Conservation (phyloP, 2,888 invertebrate genomes). For the Diaprepes abbreviatus region DNA sequence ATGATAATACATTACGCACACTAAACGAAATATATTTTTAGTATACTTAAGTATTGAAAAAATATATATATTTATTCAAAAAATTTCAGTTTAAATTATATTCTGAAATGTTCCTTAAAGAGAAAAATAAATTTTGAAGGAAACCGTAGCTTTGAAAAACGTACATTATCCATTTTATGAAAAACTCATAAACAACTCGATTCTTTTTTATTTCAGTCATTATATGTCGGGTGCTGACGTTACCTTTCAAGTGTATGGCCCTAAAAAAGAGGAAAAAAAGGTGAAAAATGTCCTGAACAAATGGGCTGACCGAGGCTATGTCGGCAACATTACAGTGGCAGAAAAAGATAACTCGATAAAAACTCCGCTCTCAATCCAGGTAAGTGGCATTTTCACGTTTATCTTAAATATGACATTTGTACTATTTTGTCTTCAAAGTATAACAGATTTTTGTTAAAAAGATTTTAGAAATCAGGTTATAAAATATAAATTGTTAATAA, state of each 20-base stretch:
- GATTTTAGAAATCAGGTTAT: no score
- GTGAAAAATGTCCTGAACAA: slow-evolving; percentile 66
- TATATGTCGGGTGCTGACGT: slow-evolving; percentile 69
- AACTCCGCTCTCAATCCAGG: slow-evolving; percentile 79
- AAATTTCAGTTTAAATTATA: no score
- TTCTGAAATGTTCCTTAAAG: no score
- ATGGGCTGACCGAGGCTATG: slow-evolving; percentile 55
- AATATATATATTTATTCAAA: no score
- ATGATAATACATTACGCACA: no score
- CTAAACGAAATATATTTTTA: no score
- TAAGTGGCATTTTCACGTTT: slow-evolving; percentile 58
- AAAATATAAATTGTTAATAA: no score
- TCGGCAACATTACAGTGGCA: slow-evolving; percentile 65
- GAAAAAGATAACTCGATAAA: slow-evolving; percentile 77
- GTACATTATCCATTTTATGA: not conserved
- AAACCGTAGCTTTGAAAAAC: no score
- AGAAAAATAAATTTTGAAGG: no score
- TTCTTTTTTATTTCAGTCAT: slow-evolving; percentile 56
- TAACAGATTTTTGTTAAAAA: no score
- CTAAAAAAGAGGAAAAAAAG: slow-evolving; percentile 70
- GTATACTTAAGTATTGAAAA: no score
- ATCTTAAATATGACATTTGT: not conserved
- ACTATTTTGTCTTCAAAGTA: no score
- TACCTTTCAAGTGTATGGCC: slow-evolving; percentile 71
- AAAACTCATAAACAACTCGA: not conserved